phyloP scores from a whole-genome alignment of 2,113 vertebrate species.

The Platanista minor region DNA sequence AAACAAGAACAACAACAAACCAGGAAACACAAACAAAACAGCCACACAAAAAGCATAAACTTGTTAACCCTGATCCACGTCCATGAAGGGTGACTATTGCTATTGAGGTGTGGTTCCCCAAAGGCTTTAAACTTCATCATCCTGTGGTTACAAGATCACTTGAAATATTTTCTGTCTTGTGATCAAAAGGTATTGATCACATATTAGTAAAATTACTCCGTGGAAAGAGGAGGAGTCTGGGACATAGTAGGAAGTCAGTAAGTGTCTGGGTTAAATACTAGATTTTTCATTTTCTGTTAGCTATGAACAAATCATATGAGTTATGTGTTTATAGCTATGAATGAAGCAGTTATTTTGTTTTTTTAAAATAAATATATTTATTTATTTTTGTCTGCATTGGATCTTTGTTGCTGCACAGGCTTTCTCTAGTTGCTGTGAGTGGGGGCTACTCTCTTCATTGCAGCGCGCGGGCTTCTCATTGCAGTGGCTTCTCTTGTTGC shows the following conservation, averaged over 20 bases:
- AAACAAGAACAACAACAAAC: neutral
- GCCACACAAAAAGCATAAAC: neutral
- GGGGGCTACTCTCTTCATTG: too few species aligned
- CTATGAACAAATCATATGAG: neutral
- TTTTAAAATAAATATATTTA: too few species aligned
- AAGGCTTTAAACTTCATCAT: neutral
- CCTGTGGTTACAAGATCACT: neutral
- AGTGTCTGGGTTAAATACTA: neutral
- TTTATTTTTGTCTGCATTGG: too few species aligned
- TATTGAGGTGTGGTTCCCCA: neutral
- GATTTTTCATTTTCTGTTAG: neutral
- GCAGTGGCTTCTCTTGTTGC: too few species aligned
- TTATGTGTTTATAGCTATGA: neutral
- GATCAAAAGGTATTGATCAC: neutral
- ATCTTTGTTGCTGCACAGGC: too few species aligned
- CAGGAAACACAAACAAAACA: neutral
- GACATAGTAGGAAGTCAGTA: neutral
- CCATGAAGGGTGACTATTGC: neutral
- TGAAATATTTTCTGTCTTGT: constrained; percentile 21
- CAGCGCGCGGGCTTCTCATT: too few species aligned
- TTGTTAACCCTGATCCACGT: neutral
- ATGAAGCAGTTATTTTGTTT: neutral
- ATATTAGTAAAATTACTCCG: neutral
- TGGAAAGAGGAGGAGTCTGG: neutral
- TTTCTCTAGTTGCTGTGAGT: too few species aligned